phyloP scores from a whole-genome alignment of 1,140 invertebrate species.

The Apis florea region DNA sequence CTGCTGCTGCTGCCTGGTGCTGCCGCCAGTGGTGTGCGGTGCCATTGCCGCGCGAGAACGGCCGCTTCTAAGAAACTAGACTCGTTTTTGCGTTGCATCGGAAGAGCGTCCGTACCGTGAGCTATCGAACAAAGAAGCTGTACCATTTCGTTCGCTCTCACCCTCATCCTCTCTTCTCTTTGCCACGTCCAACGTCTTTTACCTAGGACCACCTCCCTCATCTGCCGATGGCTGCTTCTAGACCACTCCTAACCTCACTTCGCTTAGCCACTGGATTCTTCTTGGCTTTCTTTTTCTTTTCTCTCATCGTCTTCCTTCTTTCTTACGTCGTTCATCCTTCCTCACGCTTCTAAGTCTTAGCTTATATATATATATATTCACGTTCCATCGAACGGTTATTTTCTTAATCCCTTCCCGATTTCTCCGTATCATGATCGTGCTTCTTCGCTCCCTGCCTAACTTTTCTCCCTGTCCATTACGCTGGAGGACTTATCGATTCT shows the following conservation, averaged over 20 bases:
- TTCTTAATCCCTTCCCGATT: not conserved
- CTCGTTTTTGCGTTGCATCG: slow-evolving; percentile 76
- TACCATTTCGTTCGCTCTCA: slow-evolving; percentile 49
- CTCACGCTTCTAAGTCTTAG: not conserved
- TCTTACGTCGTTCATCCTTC: slow-evolving; percentile 8
- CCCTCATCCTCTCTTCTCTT: slow-evolving; percentile 20
- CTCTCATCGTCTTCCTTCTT: not conserved
- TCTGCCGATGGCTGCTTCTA: slow-evolving; percentile 1
- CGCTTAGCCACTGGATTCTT: not conserved
- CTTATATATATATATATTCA: not conserved
- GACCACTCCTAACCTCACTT: not conserved
- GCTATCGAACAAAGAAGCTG: slow-evolving; percentile 77
- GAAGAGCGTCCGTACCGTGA: slow-evolving; percentile 67
- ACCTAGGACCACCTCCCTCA: slow-evolving; percentile 25
- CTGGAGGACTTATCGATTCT: slow-evolving; percentile 27
- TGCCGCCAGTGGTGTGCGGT: slow-evolving; percentile 25
- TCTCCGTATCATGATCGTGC: not conserved
- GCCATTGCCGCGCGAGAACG: slow-evolving; percentile 57
- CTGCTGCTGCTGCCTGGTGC: slow-evolving; percentile 27
- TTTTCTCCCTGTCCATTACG: slow-evolving; percentile 29
- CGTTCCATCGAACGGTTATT: not conserved
- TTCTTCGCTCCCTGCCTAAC: not conserved
- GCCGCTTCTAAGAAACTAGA: slow-evolving; percentile 80
- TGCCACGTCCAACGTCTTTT: slow-evolving; percentile 23
- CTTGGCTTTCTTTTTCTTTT: not conserved